These are phyloP conservation scores for Macrosoma leucophasiata DNA, from an alignment of 2,888 invertebrate genomes.

Conservation along the genomic window DNA sequence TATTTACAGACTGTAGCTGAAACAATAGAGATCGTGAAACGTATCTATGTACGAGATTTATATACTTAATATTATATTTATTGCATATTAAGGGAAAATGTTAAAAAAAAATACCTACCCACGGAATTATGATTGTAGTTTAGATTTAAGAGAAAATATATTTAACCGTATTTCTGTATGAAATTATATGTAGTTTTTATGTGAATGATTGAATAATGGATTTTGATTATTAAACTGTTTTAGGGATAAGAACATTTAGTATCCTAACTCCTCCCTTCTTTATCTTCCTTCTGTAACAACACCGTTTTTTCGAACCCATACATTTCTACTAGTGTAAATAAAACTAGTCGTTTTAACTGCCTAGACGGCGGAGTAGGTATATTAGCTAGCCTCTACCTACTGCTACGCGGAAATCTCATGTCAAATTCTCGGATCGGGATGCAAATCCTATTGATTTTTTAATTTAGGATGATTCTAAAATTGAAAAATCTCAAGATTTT, in stretches of 20 bases:
- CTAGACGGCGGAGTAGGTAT: too few relatives aligned
- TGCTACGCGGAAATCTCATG: too few relatives aligned
- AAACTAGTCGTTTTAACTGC: too few relatives aligned
- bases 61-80: constrained; percentile 60
- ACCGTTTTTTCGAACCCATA: too few relatives aligned
- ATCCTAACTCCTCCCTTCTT: constrained; percentile 37
- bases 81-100: constrained; percentile 65
- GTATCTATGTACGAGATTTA: constrained; percentile 53
- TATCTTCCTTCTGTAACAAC: not conserved
- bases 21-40: constrained; percentile 44
- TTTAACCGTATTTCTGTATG: constrained; percentile 76
- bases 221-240: constrained; percentile 70
- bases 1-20: constrained; percentile 58
- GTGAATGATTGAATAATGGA: constrained; percentile 68
- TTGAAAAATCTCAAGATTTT: too few relatives aligned
- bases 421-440: too few relatives aligned
- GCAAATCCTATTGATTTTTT: too few relatives aligned
- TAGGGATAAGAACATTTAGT: constrained; percentile 44
- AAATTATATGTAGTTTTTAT: constrained; percentile 76
- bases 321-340: too few relatives aligned
- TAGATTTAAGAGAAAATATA: constrained; percentile 70
- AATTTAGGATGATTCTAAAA: too few relatives aligned
- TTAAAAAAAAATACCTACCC: constrained; percentile 62
- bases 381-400: too few relatives aligned
- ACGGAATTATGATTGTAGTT: constrained; percentile 66